Evolutionary conservation across 2,888 invertebrate species (phyloP).

Genomic region (Lasius fuliginosus): DNA sequence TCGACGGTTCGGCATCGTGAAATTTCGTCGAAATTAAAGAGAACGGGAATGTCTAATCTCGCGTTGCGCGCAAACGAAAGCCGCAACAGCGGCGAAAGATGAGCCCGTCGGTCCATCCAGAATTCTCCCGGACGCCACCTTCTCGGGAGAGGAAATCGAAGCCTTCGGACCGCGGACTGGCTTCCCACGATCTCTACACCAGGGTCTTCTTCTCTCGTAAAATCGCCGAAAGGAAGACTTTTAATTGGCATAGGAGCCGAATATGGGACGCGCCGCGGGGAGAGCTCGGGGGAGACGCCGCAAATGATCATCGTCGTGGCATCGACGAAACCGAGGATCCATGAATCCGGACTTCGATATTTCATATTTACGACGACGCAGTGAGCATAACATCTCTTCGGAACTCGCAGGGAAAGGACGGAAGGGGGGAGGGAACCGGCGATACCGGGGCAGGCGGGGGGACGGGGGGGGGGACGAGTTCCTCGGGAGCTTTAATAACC

Average conservation of each 20-base stretch:
- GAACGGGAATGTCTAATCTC: slow-evolving; percentile 27
- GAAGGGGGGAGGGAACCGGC: neutral
- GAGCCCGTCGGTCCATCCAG: neutral
- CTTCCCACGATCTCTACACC: slow-evolving; percentile 63
- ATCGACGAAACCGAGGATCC: slow-evolving; percentile 71
- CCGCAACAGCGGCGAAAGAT: neutral
- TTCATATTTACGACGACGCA: slow-evolving; percentile 86
- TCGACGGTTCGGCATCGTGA: neutral
- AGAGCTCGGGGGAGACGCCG: slow-evolving; percentile 55
- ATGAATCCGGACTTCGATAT: slow-evolving; percentile 83
- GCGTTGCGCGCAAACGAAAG: neutral
- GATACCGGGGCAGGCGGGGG: slow-evolving; percentile 42
- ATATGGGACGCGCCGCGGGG: slow-evolving; percentile 31
- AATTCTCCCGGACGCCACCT: neutral
- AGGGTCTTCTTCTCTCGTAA: slow-evolving; percentile 73
- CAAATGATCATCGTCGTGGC: slow-evolving; percentile 68
- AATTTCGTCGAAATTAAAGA: slow-evolving; percentile 26
- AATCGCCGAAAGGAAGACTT: slow-evolving; percentile 79
- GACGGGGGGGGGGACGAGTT: slow-evolving; percentile 54
- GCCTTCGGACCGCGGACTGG: neutral
- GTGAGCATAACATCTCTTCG: slow-evolving; percentile 76
- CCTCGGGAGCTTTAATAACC: slow-evolving; percentile 81
- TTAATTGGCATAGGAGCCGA: slow-evolving; percentile 76
- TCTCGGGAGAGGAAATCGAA: slow-evolving; percentile 6
- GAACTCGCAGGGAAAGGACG: slow-evolving; percentile 20